Conservation (phyloP, 2,888 invertebrate genomes). For the Dolichomitus sp. region DNA sequence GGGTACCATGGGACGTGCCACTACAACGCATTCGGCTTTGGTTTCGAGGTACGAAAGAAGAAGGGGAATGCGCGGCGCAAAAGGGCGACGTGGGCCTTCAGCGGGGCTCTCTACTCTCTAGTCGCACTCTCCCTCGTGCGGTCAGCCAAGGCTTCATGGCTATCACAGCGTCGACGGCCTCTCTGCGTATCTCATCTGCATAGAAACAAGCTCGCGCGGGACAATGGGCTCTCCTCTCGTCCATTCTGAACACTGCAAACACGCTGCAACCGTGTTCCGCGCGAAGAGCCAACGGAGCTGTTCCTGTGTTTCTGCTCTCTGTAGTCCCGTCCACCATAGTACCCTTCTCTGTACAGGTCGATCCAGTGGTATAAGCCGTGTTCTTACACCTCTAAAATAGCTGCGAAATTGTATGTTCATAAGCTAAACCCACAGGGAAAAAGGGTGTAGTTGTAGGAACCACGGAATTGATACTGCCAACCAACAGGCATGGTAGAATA, state of each 20-base stretch:
- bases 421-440: not conserved
- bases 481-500: no score
- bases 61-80: constrained; percentile 45
- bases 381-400: constrained; percentile 29
- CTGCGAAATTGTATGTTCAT: constrained; percentile 6
- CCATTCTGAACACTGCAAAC: constrained; percentile 83
- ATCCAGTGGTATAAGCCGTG: constrained; percentile 47
- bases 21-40: constrained; percentile 47
- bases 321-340: not conserved
- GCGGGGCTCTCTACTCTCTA: not conserved
- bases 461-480: no score
- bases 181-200: constrained; percentile 84
- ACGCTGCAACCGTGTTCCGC: constrained; percentile 80
- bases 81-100: constrained; percentile 58
- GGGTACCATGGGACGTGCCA: constrained; percentile 7
- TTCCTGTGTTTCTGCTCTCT: constrained; percentile 70
- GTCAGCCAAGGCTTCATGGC: constrained; percentile 31
- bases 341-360: constrained; percentile 39
- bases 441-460: no score
- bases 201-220: constrained; percentile 84
- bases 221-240: constrained; percentile 78
- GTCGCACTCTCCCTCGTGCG: constrained; percentile 17
- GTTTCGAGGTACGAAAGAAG: constrained; percentile 50
- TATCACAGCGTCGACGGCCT: constrained; percentile 70
- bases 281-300: constrained; percentile 77